Evolutionary conservation across 2,797 vertebrate species (phyloP).

Genomic region (Leontopithecus rosalia): DNA sequence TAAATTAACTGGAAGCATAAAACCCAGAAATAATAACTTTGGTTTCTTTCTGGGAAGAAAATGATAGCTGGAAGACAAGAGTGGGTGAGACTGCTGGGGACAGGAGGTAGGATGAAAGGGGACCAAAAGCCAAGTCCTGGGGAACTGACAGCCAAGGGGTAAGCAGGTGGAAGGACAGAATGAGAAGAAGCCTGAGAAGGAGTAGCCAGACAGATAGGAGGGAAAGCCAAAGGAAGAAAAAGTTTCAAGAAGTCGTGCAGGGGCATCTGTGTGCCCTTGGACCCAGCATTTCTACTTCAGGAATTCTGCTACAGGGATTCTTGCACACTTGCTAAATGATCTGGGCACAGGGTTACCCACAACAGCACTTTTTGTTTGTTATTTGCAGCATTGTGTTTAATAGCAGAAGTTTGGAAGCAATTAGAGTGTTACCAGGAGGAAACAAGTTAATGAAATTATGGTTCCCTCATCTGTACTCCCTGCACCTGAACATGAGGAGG

Average conservation of each 20-base stretch:
- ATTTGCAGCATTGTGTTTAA: background rate
- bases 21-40: constrained; percentile 1
- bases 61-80: background rate
- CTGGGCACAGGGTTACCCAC: background rate
- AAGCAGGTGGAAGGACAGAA: background rate
- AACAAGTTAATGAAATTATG: background rate
- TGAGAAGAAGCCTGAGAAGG: background rate
- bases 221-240: background rate
- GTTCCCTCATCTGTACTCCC: background rate
- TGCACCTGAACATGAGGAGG: background rate
- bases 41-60: constrained; percentile 48
- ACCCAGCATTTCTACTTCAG: background rate
- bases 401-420: background rate
- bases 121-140: background rate
- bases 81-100: background rate
- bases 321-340: background rate
- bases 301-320: background rate
- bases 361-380: background rate
- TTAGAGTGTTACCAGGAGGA: background rate
- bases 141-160: background rate
- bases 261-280: background rate
- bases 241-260: background rate
- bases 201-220: background rate
- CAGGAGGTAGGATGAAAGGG: background rate
- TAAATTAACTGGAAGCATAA: constrained; percentile 18